Percentiles rank a stretch among this genome's conserved stretches.
Conservation (phyloP, 2,113 vertebrate species). For the Neotoma lepida region DNA sequence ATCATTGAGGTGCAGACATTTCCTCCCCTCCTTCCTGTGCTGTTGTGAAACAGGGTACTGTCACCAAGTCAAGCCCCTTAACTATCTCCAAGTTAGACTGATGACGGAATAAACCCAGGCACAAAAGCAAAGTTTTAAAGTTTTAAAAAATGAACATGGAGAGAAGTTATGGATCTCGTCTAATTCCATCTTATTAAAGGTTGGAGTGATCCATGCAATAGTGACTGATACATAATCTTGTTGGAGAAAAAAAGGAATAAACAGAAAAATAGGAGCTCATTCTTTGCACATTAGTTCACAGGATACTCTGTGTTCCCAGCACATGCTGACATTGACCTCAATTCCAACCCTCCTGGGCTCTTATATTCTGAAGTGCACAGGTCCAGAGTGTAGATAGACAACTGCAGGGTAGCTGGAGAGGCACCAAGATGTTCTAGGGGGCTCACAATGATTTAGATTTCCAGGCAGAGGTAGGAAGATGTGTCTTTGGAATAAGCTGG, state of each 20-base stretch:
- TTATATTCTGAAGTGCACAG: background rate
- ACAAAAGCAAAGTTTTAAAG: background rate
- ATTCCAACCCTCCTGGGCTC: too few relatives aligned
- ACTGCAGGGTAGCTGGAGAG: background rate
- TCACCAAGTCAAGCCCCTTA: background rate
- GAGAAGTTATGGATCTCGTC: background rate
- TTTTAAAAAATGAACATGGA: background rate
- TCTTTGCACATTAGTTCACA: too few relatives aligned
- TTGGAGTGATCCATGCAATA: too few relatives aligned
- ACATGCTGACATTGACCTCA: rapidly evolving
- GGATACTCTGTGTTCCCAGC: background rate
- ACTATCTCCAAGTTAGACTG: rapidly evolving
- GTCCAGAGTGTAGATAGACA: background rate
- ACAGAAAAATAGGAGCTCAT: background rate
- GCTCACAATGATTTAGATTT: rapidly evolving
- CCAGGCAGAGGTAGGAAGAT: background rate
- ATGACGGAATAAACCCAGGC: rapidly evolving
- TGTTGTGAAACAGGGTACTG: rapidly evolving
- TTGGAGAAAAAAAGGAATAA: background rate
- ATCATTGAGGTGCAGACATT: rapidly evolving
- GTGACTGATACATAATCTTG: background rate
- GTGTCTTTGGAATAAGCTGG: too few relatives aligned
- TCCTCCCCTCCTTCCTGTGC: background rate
- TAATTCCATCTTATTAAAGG: background rate
- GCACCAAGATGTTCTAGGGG: background rate